Conservation (phyloP, 2,113 vertebrate genomes). For the Phocoena phocoena region DNA sequence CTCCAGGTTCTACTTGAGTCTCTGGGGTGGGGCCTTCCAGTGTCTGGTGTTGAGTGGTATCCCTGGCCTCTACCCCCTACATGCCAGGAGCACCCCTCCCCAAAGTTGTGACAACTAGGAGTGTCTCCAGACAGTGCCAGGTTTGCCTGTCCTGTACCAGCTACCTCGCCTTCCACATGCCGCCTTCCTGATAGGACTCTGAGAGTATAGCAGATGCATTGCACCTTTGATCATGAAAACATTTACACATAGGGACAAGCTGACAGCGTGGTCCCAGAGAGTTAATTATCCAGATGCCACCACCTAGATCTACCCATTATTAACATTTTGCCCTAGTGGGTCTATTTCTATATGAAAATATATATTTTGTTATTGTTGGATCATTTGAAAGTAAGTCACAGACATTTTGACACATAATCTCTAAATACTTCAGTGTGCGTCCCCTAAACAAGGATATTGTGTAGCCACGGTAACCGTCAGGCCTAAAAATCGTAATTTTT, state of each 20-base stretch:
- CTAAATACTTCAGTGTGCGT: no score
- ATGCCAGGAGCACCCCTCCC: neutral
- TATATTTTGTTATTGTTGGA: neutral
- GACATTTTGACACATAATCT: neutral
- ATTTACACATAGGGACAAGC: rapidly evolving
- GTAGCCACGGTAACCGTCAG: rapidly evolving
- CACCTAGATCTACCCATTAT: neutral
- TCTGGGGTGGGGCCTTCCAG: no score
- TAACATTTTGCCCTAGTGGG: neutral
- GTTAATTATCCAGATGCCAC: neutral
- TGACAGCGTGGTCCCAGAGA: neutral
- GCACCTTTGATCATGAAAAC: neutral
- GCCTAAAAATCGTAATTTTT: neutral
- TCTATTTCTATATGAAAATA: neutral
- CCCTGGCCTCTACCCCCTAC: rapidly evolving
- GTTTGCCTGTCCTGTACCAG: neutral
- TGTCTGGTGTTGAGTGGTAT: neutral
- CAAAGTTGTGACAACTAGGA: neutral
- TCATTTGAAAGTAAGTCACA: neutral
- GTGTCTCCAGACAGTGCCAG: neutral
- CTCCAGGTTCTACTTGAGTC: neutral
- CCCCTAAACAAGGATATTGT: neutral
- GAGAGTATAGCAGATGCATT: neutral
- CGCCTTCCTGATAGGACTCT: neutral
- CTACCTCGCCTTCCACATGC: neutral